Evolutionary conservation across 2,888 invertebrate genomes (phyloP), one percentile per base, ranked within the genome.

Genomic region (Eristalis tenax): DNA sequence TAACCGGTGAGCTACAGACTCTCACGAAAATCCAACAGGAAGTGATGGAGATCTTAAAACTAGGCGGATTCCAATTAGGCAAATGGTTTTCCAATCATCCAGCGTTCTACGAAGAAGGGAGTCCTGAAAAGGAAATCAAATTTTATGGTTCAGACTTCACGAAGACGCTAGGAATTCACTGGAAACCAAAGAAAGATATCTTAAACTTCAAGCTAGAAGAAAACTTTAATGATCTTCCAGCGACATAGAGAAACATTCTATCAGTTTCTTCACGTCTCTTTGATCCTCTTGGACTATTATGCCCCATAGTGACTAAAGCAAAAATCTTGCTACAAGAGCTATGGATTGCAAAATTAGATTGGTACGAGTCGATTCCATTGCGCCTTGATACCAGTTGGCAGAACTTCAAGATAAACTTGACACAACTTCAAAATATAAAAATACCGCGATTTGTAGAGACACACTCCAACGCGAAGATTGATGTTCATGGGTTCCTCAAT

Each of bases 251-350:
- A n/a, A n/a, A n/a, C n/a, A n/a, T n/a, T n/a, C n/a, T n/a, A n/a
- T n/a, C n/a, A n/a, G n/a, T n/a, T n/a, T n/a, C n/a, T n/a, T n/a
- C n/a, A n/a, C n/a, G n/a, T n/a, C n/a, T n/a, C n/a, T n/a, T n/a
- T n/a, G n/a, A 79, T 69, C 63, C 74, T 74, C 74, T 75, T 75
- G 66, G 74, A 57, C 65, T 26, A 2, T n/a, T 26, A 26, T 26
- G 2, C 26, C 1, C 26, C 26, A 26, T 26, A 26, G 26, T 26
- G 26, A 26, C 26, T 26, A 26, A 26, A 26, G 26, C 3, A 26
- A 26, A 26, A 26, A 26, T 26, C 3, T 26, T 26, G 26, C 26
- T 26, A 26, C 26, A 1, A 26, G 3, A 26, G 26, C 26, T 26
- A 26, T 26, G 3, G 26, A n/a, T n/a, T n/a, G n/a, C n/a, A n/a